phyloP scores from a whole-genome alignment of 1,140 invertebrate species.

The Drosophila albomicans region DNA sequence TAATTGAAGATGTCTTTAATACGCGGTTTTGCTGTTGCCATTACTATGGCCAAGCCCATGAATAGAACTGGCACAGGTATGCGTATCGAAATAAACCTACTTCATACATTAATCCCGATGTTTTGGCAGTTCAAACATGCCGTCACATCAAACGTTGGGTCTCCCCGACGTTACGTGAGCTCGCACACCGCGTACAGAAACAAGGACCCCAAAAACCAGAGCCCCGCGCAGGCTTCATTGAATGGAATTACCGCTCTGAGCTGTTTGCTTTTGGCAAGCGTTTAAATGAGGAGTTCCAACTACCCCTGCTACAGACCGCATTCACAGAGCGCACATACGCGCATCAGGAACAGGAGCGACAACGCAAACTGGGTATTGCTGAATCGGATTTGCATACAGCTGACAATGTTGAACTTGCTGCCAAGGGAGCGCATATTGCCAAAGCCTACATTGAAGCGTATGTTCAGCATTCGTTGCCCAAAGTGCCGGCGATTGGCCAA shows the following conservation, averaged over 20 bases:
- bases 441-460: conserved; percentile 86
- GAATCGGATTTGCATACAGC: conserved; percentile 86
- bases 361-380: conserved; percentile 90
- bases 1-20: conserved; percentile 59
- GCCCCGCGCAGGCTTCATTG: conserved; percentile 88
- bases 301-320: conserved; percentile 89
- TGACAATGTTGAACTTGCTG: conserved; percentile 89
- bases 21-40: conserved; percentile 31
- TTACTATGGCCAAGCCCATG: conserved; percentile 27
- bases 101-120: conserved; percentile 34
- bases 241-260: conserved; percentile 96
- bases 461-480: conserved; percentile 87
- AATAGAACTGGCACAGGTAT: conserved; percentile 44
- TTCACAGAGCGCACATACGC: conserved; percentile 93
- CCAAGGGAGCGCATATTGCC: conserved; percentile 88
- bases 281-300: conserved; percentile 93
- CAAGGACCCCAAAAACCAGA: conserved; percentile 66
- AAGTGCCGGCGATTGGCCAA: conserved; percentile 89
- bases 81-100: not conserved
- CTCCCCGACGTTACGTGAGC: conserved; percentile 85
- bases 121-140: conserved; percentile 52
- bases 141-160: conserved; percentile 87
- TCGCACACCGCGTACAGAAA: conserved; percentile 70
- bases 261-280: conserved; percentile 94
- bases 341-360: conserved; percentile 88